phyloP scores from a whole-genome alignment of 1,140 invertebrate species.

The Cydia pomonella region DNA sequence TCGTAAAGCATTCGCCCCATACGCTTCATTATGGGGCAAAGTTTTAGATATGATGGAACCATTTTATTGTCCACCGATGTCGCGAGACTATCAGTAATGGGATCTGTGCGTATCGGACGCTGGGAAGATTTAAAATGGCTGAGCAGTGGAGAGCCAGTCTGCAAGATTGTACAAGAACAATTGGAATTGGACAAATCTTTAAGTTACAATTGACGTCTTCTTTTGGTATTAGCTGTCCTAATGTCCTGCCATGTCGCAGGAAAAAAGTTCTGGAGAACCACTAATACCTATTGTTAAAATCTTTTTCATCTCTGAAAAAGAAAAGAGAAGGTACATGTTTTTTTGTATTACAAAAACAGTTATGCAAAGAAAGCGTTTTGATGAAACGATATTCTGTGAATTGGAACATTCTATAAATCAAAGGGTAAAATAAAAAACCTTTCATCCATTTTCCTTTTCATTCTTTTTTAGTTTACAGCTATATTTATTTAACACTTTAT shows the following conservation, averaged over 20 bases:
- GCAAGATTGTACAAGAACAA: slow-evolving; percentile 40
- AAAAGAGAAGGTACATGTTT: too few relatives aligned
- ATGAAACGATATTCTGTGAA: too few relatives aligned
- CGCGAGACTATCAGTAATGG: slow-evolving; percentile 78
- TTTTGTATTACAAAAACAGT: too few relatives aligned
- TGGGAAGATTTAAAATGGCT: slow-evolving; percentile 48
- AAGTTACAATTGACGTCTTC: neutral
- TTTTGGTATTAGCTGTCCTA: neutral
- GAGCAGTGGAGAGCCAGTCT: slow-evolving; percentile 38
- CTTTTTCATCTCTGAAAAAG: neutral
- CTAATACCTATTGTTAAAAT: neutral
- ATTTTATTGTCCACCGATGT: slow-evolving; percentile 80
- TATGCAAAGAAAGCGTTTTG: too few relatives aligned
- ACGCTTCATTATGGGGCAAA: slow-evolving; percentile 80
- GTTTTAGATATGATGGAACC: slow-evolving; percentile 79
- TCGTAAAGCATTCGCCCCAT: slow-evolving; percentile 79
- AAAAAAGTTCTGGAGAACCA: neutral
- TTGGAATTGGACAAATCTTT: neutral
- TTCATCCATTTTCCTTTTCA: neutral
- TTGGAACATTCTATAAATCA: too few relatives aligned
- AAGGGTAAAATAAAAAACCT: too few relatives aligned
- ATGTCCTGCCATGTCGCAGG: neutral
- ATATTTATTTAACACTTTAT: neutral
- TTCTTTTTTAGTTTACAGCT: neutral
- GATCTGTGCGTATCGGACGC: slow-evolving; percentile 53